Evolutionary conservation across 2,113 vertebrate genomes (phyloP).

Genomic region (Polypterus bichir): DNA sequence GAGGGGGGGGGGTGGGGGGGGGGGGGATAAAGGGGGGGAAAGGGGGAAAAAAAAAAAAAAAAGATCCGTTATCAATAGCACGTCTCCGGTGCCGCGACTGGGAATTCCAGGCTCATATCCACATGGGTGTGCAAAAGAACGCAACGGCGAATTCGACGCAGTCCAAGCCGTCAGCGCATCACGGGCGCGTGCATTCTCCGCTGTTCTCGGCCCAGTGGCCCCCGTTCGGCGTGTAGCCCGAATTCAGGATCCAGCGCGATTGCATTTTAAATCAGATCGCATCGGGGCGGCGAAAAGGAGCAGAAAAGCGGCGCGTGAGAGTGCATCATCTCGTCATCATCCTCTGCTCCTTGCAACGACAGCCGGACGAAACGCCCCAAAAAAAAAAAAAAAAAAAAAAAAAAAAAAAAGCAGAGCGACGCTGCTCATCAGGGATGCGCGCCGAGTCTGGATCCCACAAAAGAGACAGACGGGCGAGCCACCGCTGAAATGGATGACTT

Average conservation of each 20-base stretch:
- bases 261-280: constrained; percentile 27
- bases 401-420: constrained; percentile 11
- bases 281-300: constrained; percentile 20
- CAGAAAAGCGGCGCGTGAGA: constrained; percentile 6
- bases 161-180: constrained; percentile 13
- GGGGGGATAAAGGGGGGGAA: background rate
- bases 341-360: no score
- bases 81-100: background rate
- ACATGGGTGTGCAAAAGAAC: constrained; percentile 14
- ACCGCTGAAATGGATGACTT: constrained; percentile 53
- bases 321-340: no score
- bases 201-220: constrained; percentile 24
- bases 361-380: no score
- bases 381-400: constrained; percentile 21
- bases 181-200: constrained; percentile 24
- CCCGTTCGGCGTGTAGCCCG: constrained; percentile 27
- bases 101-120: constrained; percentile 32
- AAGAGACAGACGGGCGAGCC: constrained; percentile 21
- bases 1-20: constrained; percentile 21
- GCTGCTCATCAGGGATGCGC: constrained; percentile 11
- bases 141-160: constrained; percentile 11
- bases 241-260: constrained; percentile 30
- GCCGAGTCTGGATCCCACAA: background rate
- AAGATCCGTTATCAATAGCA: constrained; percentile 21
- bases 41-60: constrained; percentile 22